phyloP scores from a whole-genome alignment of 2,113 vertebrate species.

The Turnix velox region DNA sequence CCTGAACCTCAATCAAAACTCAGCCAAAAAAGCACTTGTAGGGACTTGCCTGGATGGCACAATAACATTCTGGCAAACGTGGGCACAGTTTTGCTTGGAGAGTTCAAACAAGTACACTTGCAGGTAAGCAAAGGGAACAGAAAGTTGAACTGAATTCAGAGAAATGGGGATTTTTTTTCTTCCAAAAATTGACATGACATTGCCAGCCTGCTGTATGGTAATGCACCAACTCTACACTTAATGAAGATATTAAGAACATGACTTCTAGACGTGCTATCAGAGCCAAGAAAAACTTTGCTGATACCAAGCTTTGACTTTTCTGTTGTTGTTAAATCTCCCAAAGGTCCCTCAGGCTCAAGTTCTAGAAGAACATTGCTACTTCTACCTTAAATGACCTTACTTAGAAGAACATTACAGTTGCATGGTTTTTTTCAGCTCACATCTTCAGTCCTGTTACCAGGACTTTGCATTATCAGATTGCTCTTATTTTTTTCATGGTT shows the following conservation, averaged over 20 bases:
- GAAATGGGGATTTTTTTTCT: neutral
- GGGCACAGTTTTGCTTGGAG: neutral
- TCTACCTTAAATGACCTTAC: neutral
- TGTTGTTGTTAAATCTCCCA: neutral
- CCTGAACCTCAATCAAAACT: conserved; percentile 3
- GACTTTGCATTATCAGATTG: neutral
- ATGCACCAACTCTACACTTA: neutral
- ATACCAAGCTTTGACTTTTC: neutral
- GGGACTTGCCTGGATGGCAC: neutral
- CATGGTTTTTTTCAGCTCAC: neutral
- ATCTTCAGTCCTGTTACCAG: neutral
- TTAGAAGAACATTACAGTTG: neutral
- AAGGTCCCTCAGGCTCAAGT: neutral
- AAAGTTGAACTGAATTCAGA: neutral
- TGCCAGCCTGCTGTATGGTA: neutral
- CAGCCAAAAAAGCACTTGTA: neutral
- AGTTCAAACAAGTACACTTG: neutral
- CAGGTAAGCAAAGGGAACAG: neutral
- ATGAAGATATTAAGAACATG: neutral
- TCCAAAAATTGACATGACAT: neutral
- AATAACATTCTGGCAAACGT: neutral
- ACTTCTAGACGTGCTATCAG: neutral
- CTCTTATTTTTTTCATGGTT: neutral
- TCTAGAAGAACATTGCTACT: neutral
- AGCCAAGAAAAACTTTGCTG: neutral